Evolutionary conservation across 2,888 invertebrate species (phyloP).

Genomic region (Eristalis intricaria): DNA sequence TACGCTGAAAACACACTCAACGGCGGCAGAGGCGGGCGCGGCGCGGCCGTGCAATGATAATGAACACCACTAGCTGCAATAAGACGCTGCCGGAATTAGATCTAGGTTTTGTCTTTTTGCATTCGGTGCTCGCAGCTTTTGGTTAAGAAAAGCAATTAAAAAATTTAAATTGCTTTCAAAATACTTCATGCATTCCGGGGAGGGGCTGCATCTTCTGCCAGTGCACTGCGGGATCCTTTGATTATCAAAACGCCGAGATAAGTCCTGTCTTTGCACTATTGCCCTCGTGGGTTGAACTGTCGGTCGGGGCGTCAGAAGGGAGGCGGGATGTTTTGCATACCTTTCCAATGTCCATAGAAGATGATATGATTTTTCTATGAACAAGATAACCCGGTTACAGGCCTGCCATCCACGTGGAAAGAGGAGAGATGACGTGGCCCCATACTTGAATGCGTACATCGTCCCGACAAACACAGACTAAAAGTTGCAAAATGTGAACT

Average conservation of each 20-base stretch:
- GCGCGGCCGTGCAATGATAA: conserved; percentile 12
- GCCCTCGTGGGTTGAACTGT: not conserved
- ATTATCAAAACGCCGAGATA: conserved; percentile 24
- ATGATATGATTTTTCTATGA: not conserved
- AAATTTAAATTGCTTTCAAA: conserved; percentile 65
- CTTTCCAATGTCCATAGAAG: not conserved
- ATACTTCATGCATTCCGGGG: conserved; percentile 43
- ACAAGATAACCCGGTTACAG: conserved; percentile 5
- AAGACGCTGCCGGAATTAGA: conserved; percentile 4
- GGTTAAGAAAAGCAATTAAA: conserved; percentile 68
- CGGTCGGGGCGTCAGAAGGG: not conserved
- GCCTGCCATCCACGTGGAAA: not conserved
- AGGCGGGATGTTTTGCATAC: not conserved
- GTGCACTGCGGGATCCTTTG: conserved; percentile 5
- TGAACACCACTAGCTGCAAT: conserved; percentile 44
- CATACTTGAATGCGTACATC: conserved; percentile 49
- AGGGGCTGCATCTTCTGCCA: not conserved
- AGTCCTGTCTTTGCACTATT: not conserved
- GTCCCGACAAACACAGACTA: conserved; percentile 22
- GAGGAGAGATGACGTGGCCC: conserved; percentile 5
- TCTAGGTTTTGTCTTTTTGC: conserved; percentile 29
- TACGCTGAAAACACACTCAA: conserved; percentile 2
- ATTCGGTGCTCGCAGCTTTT: conserved; percentile 27
- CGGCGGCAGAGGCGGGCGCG: not conserved
- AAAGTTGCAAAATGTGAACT: conserved; percentile 39